Evolutionary conservation across 2,113 vertebrate species (phyloP).

Genomic region (Carassius gibelio): DNA sequence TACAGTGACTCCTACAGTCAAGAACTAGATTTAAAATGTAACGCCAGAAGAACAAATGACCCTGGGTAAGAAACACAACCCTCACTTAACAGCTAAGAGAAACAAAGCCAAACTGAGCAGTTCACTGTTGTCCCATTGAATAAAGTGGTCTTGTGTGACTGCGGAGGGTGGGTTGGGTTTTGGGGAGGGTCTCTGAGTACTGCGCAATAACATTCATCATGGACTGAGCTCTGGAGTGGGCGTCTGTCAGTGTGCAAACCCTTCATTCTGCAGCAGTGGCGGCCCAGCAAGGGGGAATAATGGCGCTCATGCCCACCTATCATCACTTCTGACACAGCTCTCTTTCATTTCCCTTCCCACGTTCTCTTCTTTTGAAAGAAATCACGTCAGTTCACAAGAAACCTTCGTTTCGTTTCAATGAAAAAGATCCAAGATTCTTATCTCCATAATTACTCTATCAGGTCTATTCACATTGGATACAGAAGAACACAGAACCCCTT

Average conservation of each 20-base stretch:
- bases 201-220: slow-evolving; percentile 13
- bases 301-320: slow-evolving; percentile 9
- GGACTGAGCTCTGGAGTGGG: slow-evolving; percentile 29
- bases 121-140: background rate
- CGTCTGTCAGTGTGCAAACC: slow-evolving; percentile 18
- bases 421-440: background rate
- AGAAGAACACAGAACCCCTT: background rate
- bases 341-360: slow-evolving; percentile 10
- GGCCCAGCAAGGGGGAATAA: background rate
- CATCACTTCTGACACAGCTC: slow-evolving; percentile 21
- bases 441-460: background rate
- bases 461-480: background rate
- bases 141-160: background rate
- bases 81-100: background rate
- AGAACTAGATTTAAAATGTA: background rate
- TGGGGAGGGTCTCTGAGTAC: background rate
- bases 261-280: slow-evolving; percentile 26
- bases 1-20: background rate
- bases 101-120: background rate
- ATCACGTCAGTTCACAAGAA: background rate
- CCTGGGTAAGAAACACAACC: background rate
- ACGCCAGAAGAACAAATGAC: background rate
- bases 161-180: background rate
- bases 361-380: background rate
- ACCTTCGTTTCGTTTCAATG: background rate